Conservation (phyloP, 2,888 invertebrate species). For the Platycheirus rosarum region DNA sequence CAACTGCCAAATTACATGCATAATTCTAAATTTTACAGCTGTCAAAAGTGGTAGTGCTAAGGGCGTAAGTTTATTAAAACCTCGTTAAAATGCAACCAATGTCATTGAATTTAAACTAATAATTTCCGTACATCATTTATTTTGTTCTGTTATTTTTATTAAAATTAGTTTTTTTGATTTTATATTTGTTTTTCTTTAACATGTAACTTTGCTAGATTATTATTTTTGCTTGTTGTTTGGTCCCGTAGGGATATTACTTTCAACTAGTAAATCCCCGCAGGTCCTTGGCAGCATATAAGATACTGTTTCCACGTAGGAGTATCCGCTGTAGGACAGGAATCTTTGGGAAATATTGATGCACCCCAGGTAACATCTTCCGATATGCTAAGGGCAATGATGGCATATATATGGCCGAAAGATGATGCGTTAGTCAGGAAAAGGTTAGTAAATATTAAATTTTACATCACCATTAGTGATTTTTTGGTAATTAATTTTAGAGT, state of each 20-base stretch:
- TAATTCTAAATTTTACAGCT: constrained; percentile 53
- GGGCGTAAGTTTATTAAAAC: constrained; percentile 51
- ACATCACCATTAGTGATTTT: neutral
- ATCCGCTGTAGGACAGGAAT: constrained; percentile 83
- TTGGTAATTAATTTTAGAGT: constrained; percentile 86
- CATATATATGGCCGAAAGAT: constrained; percentile 97
- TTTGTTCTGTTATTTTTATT: constrained; percentile 49
- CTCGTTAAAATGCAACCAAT: neutral
- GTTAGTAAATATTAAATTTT: constrained; percentile 66
- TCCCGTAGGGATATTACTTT: constrained; percentile 81
- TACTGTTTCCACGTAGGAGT: constrained; percentile 97
- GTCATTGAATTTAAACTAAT: constrained; percentile 33
- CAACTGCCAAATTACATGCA: constrained; percentile 5
- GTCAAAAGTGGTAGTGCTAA: constrained; percentile 20
- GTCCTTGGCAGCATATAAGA: constrained; percentile 83
- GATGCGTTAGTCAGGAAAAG: constrained; percentile 80
- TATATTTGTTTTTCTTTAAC: constrained; percentile 24
- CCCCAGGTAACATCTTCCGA: constrained; percentile 87
- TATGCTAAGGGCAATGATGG: constrained; percentile 94
- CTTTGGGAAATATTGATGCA: constrained; percentile 86
- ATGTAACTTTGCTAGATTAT: constrained; percentile 56
- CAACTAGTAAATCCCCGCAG: constrained; percentile 82
- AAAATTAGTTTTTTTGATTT: neutral
- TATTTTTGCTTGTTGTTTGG: constrained; percentile 81
- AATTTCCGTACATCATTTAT: constrained; percentile 2